Evolutionary conservation across 2,113 vertebrate species (phyloP).

Genomic region (Epinephelus moara): DNA sequence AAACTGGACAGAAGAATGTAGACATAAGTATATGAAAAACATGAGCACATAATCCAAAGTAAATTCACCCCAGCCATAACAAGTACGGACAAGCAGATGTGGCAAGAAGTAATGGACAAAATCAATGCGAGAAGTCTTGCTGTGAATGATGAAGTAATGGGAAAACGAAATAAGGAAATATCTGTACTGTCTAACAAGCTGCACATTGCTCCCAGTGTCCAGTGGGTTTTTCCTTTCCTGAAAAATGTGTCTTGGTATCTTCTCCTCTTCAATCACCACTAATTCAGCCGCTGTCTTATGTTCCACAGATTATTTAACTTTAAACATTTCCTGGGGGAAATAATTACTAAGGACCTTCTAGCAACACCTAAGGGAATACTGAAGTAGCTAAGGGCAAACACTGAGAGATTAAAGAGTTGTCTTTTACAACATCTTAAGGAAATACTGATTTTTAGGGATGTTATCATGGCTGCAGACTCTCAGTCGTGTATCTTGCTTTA

Average conservation of each 20-base stretch:
- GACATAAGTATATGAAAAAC: background rate
- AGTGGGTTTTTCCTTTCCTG: background rate
- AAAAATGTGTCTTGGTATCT: background rate
- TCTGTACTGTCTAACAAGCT: too few species aligned
- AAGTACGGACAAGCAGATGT: background rate
- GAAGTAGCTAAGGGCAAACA: background rate
- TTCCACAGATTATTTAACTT: too few species aligned
- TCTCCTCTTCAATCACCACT: background rate
- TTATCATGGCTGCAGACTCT: background rate
- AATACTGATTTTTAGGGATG: too few species aligned
- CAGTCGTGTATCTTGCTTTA: background rate
- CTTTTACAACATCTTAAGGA: too few species aligned
- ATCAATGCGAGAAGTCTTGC: background rate
- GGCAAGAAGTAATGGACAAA: background rate
- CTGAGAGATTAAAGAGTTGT: too few species aligned
- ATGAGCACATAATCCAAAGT: background rate
- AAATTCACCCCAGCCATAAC: background rate
- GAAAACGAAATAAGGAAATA: background rate
- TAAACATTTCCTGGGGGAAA: background rate
- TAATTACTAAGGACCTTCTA: background rate
- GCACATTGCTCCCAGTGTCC: background rate
- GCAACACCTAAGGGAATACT: background rate
- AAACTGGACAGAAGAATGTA: background rate
- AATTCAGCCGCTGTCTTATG: background rate
- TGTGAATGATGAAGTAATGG: background rate